phyloP scores from a whole-genome alignment of 1,140 invertebrate genomes.

The Macrobrachium nipponense region DNA sequence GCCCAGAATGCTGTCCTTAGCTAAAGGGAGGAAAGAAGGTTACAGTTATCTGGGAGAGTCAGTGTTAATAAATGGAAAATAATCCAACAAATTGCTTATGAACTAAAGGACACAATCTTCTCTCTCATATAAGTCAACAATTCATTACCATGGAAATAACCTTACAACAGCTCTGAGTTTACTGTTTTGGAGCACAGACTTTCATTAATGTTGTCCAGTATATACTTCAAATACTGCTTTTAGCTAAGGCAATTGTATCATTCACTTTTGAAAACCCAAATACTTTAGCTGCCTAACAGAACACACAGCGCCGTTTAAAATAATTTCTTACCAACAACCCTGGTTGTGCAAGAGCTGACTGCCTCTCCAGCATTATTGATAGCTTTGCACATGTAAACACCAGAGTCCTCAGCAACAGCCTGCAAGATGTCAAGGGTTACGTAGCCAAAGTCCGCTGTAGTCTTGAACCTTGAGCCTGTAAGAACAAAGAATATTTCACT shows the following conservation, averaged over 20 bases:
- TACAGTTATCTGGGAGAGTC: not conserved
- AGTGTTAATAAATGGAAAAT: too few species aligned
- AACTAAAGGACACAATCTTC: too few species aligned
- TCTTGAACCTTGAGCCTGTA: conserved; percentile 84
- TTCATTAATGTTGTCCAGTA: not conserved
- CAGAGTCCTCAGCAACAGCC: conserved; percentile 89
- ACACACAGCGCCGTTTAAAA: not conserved
- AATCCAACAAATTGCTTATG: too few species aligned
- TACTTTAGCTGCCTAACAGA: not conserved
- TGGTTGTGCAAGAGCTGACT: conserved; percentile 87
- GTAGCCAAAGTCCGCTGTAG: conserved; percentile 93
- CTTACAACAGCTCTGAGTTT: too few species aligned
- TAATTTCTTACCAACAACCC: conserved; percentile 76
- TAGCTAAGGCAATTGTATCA: too few species aligned
- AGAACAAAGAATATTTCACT: conserved; percentile 63
- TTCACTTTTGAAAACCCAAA: not conserved
- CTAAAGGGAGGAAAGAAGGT: conserved; percentile 66
- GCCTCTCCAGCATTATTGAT: conserved; percentile 91
- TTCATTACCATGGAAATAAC: too few species aligned
- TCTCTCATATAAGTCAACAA: too few species aligned
- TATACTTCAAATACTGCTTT: too few species aligned
- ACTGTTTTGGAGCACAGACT: too few species aligned
- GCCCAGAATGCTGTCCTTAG: conserved; percentile 78
- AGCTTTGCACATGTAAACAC: conserved; percentile 93
- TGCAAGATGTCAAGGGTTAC: conserved; percentile 91